Base-by-base conservation (phyloP, 2,113 vertebrate species). In the Rana temporaria region DNA sequence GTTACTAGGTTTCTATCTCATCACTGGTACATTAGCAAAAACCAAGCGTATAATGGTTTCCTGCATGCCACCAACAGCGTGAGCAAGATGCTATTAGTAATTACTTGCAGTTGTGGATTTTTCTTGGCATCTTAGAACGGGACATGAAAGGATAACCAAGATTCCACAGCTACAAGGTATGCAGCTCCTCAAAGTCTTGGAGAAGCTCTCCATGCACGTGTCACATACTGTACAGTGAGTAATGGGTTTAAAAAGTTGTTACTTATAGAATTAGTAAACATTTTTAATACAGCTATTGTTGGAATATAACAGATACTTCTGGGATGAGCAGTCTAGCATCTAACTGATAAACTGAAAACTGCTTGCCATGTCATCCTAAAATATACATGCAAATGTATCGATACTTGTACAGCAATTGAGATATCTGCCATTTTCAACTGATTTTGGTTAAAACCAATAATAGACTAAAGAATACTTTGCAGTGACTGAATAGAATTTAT, bases 21-120 rank as follows among this genome's bases (percentile, higher is more conserved):
- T 6, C 6, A 20, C 20, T 24, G 22, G 42, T 22, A 70, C 12
- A 53, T 71, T 17, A 24, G 26, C 16, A 71, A 72, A 72, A 30
- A 57, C 70, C 53, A 55, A 57, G 52, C 55, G 20, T 55, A 72
- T 55, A 53, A 72, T 53, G 15, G 22, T 14, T n/a, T 32, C 11
- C 11, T 24, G 52, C 55, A 56, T 32, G 53, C 52, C 70, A 72
- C 52, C 52, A 72, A n/a, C 52, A 17, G 22, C 16, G 42, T 30
- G 22, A 15, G 52, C 9, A 8, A 38, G 24, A 62, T n/a, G 64
- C 18, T 30, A 66, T 30, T 66, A 30, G 17, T 66, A 66, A 78
- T 78, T 32, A 66, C 20, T 66, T 78, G 18, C 76, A 78, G 62
- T 66, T 66, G 76, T 66, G 42, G 62, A 22, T 30, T 55, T 66